Percentiles rank a stretch among this genome's conserved stretches.
Evolutionary conservation across 2,797 vertebrate species (phyloP).

Genomic region (Serranus cabrilla): DNA sequence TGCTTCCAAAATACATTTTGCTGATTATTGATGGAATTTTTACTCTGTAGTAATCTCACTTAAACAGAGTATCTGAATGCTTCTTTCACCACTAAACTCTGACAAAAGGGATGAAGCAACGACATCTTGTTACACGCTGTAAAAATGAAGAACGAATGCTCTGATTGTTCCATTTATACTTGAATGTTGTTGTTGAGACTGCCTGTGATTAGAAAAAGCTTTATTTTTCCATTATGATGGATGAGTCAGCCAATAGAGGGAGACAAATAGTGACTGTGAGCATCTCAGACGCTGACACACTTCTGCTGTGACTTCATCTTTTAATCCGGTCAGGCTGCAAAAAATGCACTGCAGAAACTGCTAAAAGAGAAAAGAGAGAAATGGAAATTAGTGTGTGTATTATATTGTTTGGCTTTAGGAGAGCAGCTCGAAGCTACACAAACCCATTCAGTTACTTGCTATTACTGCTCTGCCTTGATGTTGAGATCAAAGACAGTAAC

Average conservation of each 20-base stretch:
- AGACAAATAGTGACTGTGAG: conserved; percentile 68
- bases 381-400: background rate
- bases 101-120: background rate
- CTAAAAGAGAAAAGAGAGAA: background rate
- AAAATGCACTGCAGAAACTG: conserved; percentile 4
- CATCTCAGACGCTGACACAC: conserved; percentile 16
- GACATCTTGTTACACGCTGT: background rate
- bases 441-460: conserved; percentile 33
- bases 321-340: conserved; percentile 18
- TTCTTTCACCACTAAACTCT: background rate
- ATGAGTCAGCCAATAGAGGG: conserved; percentile 76
- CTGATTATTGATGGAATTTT: background rate
- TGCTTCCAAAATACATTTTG: background rate
- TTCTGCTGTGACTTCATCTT: conserved; percentile 42
- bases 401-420: conserved; percentile 18
- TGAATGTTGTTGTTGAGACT: conserved; percentile 4
- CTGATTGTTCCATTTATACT: background rate
- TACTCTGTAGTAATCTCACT: background rate
- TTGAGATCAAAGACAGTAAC: conserved; percentile 50
- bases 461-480: conserved; percentile 34
- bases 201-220: conserved; percentile 29
- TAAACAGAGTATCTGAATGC: background rate
- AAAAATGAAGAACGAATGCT: background rate
- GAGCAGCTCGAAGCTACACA: conserved; percentile 15
- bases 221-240: conserved; percentile 28